phyloP scores from a whole-genome alignment of 2,113 vertebrate species.

The Phyllostomus discolor region DNA sequence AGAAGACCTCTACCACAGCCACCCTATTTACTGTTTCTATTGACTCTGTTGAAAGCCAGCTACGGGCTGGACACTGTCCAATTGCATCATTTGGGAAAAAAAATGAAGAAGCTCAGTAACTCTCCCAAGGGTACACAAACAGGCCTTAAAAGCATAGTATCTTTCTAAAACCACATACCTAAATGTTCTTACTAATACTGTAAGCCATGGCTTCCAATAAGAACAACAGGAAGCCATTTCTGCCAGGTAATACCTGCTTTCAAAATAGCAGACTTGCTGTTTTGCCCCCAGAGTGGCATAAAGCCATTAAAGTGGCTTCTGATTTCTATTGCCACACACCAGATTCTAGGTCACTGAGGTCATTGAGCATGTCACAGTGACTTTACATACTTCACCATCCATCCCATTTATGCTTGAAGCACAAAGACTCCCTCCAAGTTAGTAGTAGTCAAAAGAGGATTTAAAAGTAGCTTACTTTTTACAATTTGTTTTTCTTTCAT shows the following conservation, averaged over 20 bases:
- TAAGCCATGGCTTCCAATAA: neutral
- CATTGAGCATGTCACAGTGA: neutral
- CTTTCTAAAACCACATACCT: neutral
- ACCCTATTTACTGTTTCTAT: no score
- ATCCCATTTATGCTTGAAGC: neutral
- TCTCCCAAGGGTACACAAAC: no score
- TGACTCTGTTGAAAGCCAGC: neutral
- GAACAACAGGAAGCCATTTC: neutral
- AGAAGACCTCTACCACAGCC: neutral
- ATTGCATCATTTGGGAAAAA: neutral
- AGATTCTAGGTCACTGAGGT: neutral
- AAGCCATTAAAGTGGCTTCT: neutral
- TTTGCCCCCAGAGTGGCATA: neutral
- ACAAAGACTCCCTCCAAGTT: neutral
- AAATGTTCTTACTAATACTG: neutral
- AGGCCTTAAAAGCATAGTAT: neutral
- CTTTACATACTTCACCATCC: neutral
- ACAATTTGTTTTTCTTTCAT: neutral
- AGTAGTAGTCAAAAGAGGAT: neutral
- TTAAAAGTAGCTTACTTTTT: neutral
- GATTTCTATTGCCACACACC: neutral
- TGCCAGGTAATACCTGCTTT: neutral
- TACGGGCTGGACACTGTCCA: neutral
- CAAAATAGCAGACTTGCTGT: neutral
- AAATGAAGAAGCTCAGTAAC: no score